Base-by-base conservation (phyloP, 2,888 invertebrate species). In the Thumatha senex region DNA sequence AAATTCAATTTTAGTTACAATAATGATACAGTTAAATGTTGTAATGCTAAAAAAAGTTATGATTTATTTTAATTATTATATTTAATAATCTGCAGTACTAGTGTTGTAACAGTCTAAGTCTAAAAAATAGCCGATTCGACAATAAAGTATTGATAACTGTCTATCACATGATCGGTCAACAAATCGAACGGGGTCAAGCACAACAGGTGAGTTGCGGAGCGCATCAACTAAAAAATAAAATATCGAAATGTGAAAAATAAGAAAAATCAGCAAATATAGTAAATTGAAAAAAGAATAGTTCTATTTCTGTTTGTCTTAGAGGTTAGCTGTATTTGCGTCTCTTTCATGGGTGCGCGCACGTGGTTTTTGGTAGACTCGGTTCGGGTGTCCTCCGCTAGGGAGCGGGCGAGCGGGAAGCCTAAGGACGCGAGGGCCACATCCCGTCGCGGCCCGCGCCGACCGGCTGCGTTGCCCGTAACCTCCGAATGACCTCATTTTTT, bases 221-320 rank as follows among this genome's bases (percentile, higher is more conserved):
- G 87, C 89, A 90, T 90, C 90, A 91, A 90, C 91, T 91, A 90
- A 90, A 91, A 91, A 91, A 91, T 90, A 91, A 91, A 91, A 90
- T 90, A 90, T 91, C 88, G 88, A 89, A 90, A 89, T 89, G 89
- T 82, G 89, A 88, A 89, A 89, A 91, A 90, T 91, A 90, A 91
- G 89, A 90, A 90, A 90, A 90, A 90, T 87, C 82, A 76, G 79
- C 78, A 82, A 87, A 89, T 89, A 89, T 90, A 90, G 89, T 90
- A 89, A 90, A 89, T 89, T 89, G 83, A 91, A 91, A 91, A 91
- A 90, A 87, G 89, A 72, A 72, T 83, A 80, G 74, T 56, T 42
- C 35, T 48, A 76, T 87, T 86, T 61, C 70, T 74, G 49, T 87
- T 79, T 51, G 24, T 35, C 71, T 38, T 31, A 45, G 3, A 62